Evolutionary conservation across 2,113 vertebrate genomes (phyloP).

Genomic region (Patagioenas fasciata): DNA sequence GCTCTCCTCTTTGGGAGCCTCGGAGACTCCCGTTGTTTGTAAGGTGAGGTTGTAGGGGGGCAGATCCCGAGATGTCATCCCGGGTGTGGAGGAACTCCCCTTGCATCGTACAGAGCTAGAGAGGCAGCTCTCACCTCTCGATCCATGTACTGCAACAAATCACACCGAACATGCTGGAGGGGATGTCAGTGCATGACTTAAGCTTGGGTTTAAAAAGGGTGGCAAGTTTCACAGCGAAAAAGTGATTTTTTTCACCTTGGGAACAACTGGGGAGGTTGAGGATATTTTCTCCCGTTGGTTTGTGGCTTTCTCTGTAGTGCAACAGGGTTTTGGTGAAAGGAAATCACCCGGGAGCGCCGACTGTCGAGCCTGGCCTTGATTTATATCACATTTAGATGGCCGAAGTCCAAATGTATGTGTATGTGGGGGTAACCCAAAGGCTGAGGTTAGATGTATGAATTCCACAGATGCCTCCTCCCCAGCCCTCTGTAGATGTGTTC

Average conservation of each 20-base stretch:
- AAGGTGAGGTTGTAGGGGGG: neutral
- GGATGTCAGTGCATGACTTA: neutral
- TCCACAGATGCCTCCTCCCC: neutral
- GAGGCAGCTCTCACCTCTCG: neutral
- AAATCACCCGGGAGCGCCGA: neutral
- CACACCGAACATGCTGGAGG: neutral
- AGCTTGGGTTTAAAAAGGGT: neutral
- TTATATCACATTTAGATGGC: neutral
- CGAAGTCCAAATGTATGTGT: neutral
- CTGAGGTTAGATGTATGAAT: neutral
- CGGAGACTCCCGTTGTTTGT: neutral
- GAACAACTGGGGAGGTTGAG: constrained; percentile 6
- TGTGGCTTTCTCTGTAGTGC: constrained; percentile 1
- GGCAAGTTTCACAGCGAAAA: neutral
- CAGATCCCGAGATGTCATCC: neutral
- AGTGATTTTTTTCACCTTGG: neutral
- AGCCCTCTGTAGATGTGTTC: neutral
- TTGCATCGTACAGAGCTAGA: neutral
- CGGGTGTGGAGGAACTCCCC: neutral
- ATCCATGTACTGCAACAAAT: neutral
- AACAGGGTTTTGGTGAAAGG: neutral
- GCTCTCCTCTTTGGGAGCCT: neutral
- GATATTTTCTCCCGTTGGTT: neutral
- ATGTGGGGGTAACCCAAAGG: neutral
- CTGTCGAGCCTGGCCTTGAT: neutral